phyloP scores from a whole-genome alignment of 2,797 vertebrate species.

The Micromesistius poutassou region DNA sequence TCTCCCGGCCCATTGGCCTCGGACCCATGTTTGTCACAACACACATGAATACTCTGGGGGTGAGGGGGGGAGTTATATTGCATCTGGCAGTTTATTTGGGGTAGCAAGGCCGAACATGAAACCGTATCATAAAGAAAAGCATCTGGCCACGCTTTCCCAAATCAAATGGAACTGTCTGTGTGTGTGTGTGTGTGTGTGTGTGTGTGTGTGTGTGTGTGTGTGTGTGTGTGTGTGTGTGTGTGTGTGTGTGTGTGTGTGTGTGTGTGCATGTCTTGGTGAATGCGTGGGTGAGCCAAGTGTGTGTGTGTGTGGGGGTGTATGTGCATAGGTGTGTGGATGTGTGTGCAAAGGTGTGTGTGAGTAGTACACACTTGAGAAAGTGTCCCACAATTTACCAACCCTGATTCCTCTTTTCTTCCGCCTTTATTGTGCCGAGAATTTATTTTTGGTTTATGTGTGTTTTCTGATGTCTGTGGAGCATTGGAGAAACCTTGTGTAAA shows the following conservation, averaged over 20 bases:
- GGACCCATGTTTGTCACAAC: conserved; percentile 54
- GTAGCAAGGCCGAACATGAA: conserved; percentile 60
- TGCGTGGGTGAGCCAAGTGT: not conserved
- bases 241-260: not conserved
- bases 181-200: not conserved
- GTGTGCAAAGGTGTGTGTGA: not conserved
- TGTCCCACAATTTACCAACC: conserved; percentile 9
- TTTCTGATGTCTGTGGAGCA: not conserved
- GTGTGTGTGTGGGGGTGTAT: not conserved
- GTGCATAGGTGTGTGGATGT: not conserved
- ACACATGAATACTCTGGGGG: conserved; percentile 50
- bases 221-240: not conserved
- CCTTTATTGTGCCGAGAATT: conserved; percentile 9
- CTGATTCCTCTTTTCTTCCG: conserved; percentile 2
- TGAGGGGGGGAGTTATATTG: conserved; percentile 22
- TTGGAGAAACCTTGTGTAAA: not conserved
- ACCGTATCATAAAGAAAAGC: conserved; percentile 63
- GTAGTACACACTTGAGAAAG: conserved; percentile 4
- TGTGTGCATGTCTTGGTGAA: not conserved
- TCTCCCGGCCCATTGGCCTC: conserved; percentile 26
- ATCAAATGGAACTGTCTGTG: not conserved
- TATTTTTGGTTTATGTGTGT: conserved; percentile 5
- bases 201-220: conserved; percentile 1
- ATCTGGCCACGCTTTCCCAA: not conserved
- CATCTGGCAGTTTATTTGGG: conserved; percentile 56